Base-by-base conservation (phyloP, 2,797 vertebrate genomes). In the Artibeus lituratus region DNA sequence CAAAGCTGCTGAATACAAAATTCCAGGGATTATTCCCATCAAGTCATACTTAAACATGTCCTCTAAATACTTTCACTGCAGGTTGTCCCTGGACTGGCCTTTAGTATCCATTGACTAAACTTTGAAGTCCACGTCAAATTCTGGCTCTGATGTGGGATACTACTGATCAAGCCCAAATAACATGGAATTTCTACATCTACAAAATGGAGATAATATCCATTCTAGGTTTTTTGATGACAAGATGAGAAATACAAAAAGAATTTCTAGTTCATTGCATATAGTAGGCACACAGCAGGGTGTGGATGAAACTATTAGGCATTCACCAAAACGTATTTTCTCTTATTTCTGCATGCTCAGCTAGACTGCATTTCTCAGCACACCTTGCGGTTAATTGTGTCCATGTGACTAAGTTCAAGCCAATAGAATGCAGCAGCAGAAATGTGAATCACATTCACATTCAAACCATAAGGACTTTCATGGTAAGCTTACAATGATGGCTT, bases 1-100 rank as follows among this genome's bases (percentile, higher is more conserved):
- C 78, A 87, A 94, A 97, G 91, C 47, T 95, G 93, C 83, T 89
- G 65, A 94, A 84, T 73, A 94, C 39, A n/a, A 91, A 84, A 39
- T 49, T 94, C 62, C 65, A 83, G 78, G 78, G 39, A 15, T 89
- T 87, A 76, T 89, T 86, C 21, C 37, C 70, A 76, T 92, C 39
- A 62, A 88, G 83, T 76, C 88, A 94, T 44, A 86, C 95, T 93
- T 96, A 95, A 94, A 86, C 53, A 35, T 80, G 19, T 4, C 90
- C 22, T 94, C 72, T 57, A 89, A 96, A 93, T 88, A 90, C 59
- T 92, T 82, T 62, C 70, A 14, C 35, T 94, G 55, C 39, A 83
- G 73, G 73, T 91, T 92, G 85, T 85, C 19, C 69, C 69, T 80
- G 35, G 29, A 47, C 32, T 91, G 84, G 65, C 37, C 49, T 95